Evolutionary conservation across 2,888 invertebrate genomes (phyloP), one percentile per base, ranked within the genome.

Genomic region (Elegia similella): DNA sequence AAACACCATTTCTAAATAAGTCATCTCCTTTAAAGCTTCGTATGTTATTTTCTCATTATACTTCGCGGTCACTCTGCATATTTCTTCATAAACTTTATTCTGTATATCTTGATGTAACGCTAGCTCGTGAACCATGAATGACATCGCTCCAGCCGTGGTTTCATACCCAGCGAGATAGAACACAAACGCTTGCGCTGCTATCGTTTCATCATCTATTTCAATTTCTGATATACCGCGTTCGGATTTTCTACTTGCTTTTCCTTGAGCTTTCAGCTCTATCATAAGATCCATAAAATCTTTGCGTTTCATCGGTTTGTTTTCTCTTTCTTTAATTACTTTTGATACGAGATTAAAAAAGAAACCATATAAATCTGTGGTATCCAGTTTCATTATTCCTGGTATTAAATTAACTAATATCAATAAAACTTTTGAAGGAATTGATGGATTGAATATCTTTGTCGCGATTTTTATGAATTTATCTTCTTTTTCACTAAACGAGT

Each of bases 81-180:
- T 64, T 62, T 69, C 69, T 12, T 59, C 38, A 30, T 67, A 63
- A 6, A 63, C 58, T 29, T 55, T 58, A 10, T 67, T 58, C 54
- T 71, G 71, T 34, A 68, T 57, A 16, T 64, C 59, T 15, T 58
- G 62, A 58, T 68, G 57, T 52, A 68, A 46, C 10, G 70, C 67
- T 7, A 72, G 58, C 52, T 70, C 69, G 48, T 67, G 59, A 34
- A 69, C 47, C 43, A 72, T 46, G 32, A 64, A 68, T 0, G 68
- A 65, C 60, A 84, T 70, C 0, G 79, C 69, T 0, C 77, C 73
- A 17, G 84, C 76, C 0, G 85, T 82, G 0, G 85, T 84, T 60
- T 85, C 86, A 56, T 81, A 84, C 0, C 86, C 86, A n/a, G 84
- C 86, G 0, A 72, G 70, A 57, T 76, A 79, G 59, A 80, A 78